Evolutionary conservation across 92 coral and sea anemone genomes (phyloP), one percentile per base, ranked within the genome.

Genomic region (Epizoanthus illoricatus): DNA sequence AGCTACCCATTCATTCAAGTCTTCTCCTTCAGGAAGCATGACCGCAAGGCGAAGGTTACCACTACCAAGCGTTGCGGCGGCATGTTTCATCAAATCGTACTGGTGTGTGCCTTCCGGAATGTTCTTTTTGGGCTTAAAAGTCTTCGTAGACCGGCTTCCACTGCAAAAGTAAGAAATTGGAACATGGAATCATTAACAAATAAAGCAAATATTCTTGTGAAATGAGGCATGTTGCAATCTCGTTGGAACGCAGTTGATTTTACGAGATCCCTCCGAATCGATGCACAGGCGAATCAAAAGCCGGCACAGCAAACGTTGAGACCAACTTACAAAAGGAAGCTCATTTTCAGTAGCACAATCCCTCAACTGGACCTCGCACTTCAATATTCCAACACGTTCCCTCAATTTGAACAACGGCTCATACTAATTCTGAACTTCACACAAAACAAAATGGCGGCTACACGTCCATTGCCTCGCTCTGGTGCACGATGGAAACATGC

Each of bases 21-120:
- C 99, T 80, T 97, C 99, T 61, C 99, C 99, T 47, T 97, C 99
- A 0, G 99, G 99, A 13, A 97, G 84, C 94, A 97, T 91, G 11
- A 97, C 99, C 16, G 99, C 99, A 0, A 93, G 85, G 2, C 99
- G 94, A 45, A 97, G 85, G 65, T 97, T 97, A 9, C 99, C 99
- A 86, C 99, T 97, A 55, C 99, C 99, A 0, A 97, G 92, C 2
- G 99, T 97, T 0, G 99, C 99, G 8, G 99, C 99, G n/a, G 99
- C 99, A 76, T 94, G 99, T 81, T 95, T 85, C 99, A 97, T 97
- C 71, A 97, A 65, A 61, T 93, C 99, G 88, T 97, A 94, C 20
- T 97, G 99, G 84, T 97, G 99, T 24, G 99, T 97, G 18, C 99
- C 99, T 84, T 97, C 99, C 54, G 99, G 99, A 16, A 97, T 97